phyloP scores from a whole-genome alignment of 1,140 invertebrate species.

The Bombus superbus region DNA sequence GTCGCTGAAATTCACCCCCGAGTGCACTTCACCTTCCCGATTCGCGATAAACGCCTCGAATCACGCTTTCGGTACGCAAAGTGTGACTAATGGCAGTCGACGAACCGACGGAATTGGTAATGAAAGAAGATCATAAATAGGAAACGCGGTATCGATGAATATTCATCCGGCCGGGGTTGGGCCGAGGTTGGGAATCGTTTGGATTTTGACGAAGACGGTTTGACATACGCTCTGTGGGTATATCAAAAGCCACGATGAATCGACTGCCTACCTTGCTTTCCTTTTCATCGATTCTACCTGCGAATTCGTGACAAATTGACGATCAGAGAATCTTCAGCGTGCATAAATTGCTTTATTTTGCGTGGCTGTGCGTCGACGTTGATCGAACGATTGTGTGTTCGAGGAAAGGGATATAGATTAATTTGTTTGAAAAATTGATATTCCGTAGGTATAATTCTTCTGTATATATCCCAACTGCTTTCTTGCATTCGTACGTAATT shows the following conservation, averaged over 20 bases:
- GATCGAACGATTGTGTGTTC: too few relatives aligned
- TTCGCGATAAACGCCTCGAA: conserved; percentile 66
- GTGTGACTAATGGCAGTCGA: conserved; percentile 61
- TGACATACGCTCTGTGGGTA: background rate
- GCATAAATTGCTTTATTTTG: background rate
- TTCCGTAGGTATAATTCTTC: background rate
- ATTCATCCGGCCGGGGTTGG: conserved; percentile 14
- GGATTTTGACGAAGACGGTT: conserved; percentile 32
- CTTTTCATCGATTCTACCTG: conserved; percentile 44
- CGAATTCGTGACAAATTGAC: background rate
- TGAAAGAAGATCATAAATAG: conserved; percentile 59
- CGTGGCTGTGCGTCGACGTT: background rate
- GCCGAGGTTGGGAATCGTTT: conserved; percentile 16
- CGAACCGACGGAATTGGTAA: conserved; percentile 66
- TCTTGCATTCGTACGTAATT: background rate
- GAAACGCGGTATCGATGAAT: conserved; percentile 49
- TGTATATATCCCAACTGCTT: background rate
- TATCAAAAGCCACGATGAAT: background rate
- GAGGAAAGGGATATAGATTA: background rate
- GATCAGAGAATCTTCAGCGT: background rate
- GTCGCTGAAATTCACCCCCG: conserved; percentile 43
- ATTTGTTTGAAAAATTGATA: background rate
- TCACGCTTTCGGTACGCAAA: conserved; percentile 57
- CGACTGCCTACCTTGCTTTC: background rate
- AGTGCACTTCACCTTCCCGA: conserved; percentile 57